Evolutionary conservation across 2,888 invertebrate species (phyloP).

Genomic region (Pterobdella sp.): DNA sequence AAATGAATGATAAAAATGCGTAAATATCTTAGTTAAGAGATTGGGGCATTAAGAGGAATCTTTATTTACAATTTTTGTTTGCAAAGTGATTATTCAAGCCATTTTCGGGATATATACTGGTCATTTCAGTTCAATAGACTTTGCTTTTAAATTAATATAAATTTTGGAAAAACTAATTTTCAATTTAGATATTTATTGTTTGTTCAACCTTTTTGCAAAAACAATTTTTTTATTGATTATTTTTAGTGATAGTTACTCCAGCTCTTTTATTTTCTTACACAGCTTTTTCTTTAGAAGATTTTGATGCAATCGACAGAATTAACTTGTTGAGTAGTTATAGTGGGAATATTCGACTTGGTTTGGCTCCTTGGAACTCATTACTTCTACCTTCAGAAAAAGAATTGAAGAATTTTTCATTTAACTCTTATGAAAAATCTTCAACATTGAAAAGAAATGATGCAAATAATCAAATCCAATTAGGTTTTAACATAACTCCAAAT

Average conservation of each 20-base stretch:
- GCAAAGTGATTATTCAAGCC: too few species aligned
- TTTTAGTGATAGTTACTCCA: background rate
- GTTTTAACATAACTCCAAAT: too few species aligned
- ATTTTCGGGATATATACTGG: too few species aligned
- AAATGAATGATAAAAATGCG: too few species aligned
- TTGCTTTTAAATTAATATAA: too few species aligned
- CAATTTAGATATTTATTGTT: too few species aligned
- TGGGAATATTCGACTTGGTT: constrained; percentile 6
- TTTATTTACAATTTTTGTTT: too few species aligned
- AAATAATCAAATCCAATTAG: background rate
- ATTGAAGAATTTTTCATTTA: background rate
- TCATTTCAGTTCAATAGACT: too few species aligned
- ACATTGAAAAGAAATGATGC: background rate
- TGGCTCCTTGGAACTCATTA: background rate
- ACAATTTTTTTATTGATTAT: background rate
- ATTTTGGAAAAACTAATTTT: too few species aligned
- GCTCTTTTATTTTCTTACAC: background rate
- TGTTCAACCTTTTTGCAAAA: background rate
- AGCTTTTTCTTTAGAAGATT: background rate
- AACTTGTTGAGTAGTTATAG: background rate
- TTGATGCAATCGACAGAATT: background rate
- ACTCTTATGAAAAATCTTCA: background rate
- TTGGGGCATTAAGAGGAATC: too few species aligned
- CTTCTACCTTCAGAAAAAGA: background rate
- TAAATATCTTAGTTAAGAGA: too few species aligned